Conservation (phyloP, 64 coral and sea anemone genomes). For the Porites australiensis region DNA sequence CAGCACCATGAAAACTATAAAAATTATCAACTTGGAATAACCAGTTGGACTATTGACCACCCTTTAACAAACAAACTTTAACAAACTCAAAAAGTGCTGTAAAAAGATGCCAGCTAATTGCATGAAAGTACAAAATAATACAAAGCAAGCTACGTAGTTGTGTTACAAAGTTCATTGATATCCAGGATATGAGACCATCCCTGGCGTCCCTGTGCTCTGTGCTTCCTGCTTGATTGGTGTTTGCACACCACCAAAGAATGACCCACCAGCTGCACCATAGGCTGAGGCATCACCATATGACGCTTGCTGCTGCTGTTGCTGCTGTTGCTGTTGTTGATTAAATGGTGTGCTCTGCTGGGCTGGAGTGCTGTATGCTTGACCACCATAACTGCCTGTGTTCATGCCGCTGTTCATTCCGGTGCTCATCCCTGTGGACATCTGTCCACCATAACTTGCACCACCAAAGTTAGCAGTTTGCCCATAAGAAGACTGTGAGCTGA, state of each 20-base stretch:
- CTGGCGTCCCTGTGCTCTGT: slow-evolving; percentile 42
- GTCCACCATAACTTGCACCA: not conserved
- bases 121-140: not conserved
- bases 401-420: slow-evolving; percentile 60
- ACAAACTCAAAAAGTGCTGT: not conserved
- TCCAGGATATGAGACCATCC: slow-evolving; percentile 85
- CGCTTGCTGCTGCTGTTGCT: slow-evolving; percentile 73
- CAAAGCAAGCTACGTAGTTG: not conserved
- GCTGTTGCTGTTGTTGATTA: slow-evolving; percentile 74
- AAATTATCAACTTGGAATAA: too few species aligned
- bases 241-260: slow-evolving; percentile 82
- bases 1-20: too few species aligned
- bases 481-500: slow-evolving; percentile 23
- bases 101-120: not conserved
- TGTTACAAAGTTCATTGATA: slow-evolving; percentile 56
- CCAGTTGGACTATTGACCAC: too few species aligned
- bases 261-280: slow-evolving; percentile 60
- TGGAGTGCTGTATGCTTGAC: slow-evolving; percentile 40
- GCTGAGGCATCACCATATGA: slow-evolving; percentile 63
- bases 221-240: slow-evolving; percentile 82
- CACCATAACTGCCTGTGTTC: slow-evolving; percentile 64
- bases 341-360: slow-evolving; percentile 58
- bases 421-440: slow-evolving; percentile 14
- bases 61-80: too few species aligned
- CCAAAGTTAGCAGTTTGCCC: slow-evolving; percentile 1